Conservation (phyloP, 1,140 invertebrate genomes). For the Harpegnathos saltator region DNA sequence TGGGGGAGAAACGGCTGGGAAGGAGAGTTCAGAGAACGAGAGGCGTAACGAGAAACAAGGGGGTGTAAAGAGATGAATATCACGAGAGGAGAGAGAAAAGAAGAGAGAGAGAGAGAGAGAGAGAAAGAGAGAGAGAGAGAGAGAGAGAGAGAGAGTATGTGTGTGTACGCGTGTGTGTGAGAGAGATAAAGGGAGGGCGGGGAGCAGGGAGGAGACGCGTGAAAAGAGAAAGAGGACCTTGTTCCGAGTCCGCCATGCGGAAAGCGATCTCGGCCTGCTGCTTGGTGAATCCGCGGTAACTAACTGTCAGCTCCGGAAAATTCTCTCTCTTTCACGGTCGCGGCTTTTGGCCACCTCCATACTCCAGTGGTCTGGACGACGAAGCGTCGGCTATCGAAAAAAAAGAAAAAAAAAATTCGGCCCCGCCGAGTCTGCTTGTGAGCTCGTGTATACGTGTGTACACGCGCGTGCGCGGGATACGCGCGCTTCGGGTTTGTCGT, state of each 20-base stretch:
- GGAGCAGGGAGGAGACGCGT: background rate
- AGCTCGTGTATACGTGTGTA: background rate
- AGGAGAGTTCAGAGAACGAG: background rate
- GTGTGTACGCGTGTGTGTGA: no score
- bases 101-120: background rate
- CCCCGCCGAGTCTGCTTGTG: background rate
- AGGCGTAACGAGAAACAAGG: background rate
- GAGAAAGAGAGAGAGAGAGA: background rate
- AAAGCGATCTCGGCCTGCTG: conserved; percentile 69
- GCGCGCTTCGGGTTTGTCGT: no score
- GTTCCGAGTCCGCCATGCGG: conserved; percentile 70
- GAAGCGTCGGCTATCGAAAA: conserved; percentile 8
- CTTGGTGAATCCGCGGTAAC: conserved; percentile 62
- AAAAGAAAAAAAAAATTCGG: no score
- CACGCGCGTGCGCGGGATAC: no score
- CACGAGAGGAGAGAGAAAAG: background rate
- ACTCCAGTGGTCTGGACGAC: conserved; percentile 27
- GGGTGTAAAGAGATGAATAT: background rate
- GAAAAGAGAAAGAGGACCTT: conserved; percentile 60
- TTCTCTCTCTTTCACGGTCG: conserved; percentile 69
- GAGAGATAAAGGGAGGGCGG: background rate
- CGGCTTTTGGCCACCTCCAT: conserved; percentile 57
- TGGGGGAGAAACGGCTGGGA: background rate
- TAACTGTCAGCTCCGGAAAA: conserved; percentile 66
- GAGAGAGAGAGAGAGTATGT: background rate